Base-by-base conservation (phyloP, 2,113 vertebrate species). In the Lasiurus cinereus region DNA sequence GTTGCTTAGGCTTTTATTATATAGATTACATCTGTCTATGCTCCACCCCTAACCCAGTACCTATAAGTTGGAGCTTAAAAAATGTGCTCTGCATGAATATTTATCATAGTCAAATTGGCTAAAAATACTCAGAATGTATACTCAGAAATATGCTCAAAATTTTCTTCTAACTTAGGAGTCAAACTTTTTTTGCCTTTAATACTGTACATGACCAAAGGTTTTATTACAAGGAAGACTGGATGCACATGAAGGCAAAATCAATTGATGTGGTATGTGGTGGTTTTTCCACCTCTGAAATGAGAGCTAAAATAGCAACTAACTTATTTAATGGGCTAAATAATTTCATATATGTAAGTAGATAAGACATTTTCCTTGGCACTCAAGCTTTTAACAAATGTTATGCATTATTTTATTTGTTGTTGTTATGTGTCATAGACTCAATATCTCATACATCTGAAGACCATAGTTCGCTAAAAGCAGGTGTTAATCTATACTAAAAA, bases 71-170 rank as follows among this genome's bases (percentile, higher is more conserved):
- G 29, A 87, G 15, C 24, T 88, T 78, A 85, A 94, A 31, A 93
- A 54, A 80, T 73, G 36, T 88, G 39, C 8, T 16, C 0, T 59
- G 39, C 92, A 73, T 74, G 27, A 83, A 64, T 59, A 39, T 73
- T 85, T 84, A 36, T 62, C 94, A 91, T 79, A 43, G 36, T 62
- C 22, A 82, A 80, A 79, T 3, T 83, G 46, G 82, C 46, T 70
- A 82, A 82, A 83, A 54, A 77, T 59, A 33, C 6, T 83, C 9
- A 64, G 36, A 64, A 31, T 12, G 39, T 31, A 31, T 64, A 43
- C 79, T 82, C 36, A 46, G 15, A 64, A 82, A 43, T 82, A 46
- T 15, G 21, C 19, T 86, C 13, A 83, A 36, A 59, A 78, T 80
- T 82, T 56, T 31, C 46, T 74, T 48, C 39, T 52, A 72, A 18